Evolutionary conservation across 2,888 invertebrate species (phyloP), one percentile per base, ranked within the genome.

Genomic region (Trisateles emortualis): DNA sequence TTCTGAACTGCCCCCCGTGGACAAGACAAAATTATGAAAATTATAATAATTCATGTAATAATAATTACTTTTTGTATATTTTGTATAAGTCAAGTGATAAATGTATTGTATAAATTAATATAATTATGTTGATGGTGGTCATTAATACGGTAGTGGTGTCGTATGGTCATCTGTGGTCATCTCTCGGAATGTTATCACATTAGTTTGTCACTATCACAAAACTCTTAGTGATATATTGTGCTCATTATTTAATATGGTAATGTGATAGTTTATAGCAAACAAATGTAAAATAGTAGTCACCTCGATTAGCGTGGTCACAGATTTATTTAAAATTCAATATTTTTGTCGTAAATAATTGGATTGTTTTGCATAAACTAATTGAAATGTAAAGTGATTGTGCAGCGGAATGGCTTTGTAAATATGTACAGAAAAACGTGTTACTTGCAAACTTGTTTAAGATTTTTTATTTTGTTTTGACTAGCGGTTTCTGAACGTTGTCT

Each of bases 211-310:
- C 8, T 32, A 38, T 29, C 33, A 38, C 24, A 42, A 32, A 29
- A 50, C 29, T 29, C 8, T 39, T 29, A 24, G 35, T 69, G 56
- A 62, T 35, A 67, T 67, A 62, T 42, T 10, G 33, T 40, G 29
- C 9, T 47, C 44, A 43, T 58, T 69, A 55, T 62, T 33, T 55
- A 49, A 61, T 58, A 63, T 63, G 56, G 48, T 49, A 61, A 61
- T 52, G 39, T 11, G 10, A 55, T 51, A n/a, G 45, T 49, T 51
- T 52, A 1, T 13, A 5, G 5, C 3, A 19, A 19, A 3, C 19
- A 3, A 16, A 35, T 13, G 16, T 13, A 16, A 35, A 30, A 35
- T 38, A 1, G 22, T 39, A 1, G 39, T 19, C 39, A 8, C 4
- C 22, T 13, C 22, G 22, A 39, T 36, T 36, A 35, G 14, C 13